Base-by-base conservation (phyloP, 92 coral and sea anemone genomes). In the Plumapathes pennacea region DNA sequence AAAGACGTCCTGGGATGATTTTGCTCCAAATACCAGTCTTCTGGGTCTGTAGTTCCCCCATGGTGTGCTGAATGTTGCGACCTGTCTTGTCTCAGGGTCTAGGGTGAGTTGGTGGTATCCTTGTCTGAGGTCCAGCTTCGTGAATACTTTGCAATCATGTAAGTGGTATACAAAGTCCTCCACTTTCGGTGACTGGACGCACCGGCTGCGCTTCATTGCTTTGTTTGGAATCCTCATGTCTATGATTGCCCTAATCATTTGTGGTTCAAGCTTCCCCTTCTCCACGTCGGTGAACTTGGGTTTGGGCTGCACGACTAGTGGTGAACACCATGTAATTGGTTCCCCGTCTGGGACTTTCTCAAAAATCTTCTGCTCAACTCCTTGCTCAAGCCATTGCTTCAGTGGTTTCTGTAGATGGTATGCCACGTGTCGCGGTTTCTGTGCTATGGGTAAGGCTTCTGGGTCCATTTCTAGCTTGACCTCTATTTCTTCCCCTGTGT, bases 21-120 rank as follows among this genome's bases (percentile, higher is more conserved):
- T 81, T 2, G 72, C 77, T 21, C 72, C 87, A 44, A 80, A 80
- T 8, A 72, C 47, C 27, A 81, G 62, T 59, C 88, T 50, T 25
- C 43, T 25, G 20, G 82, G 77, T 46, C 88, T 34, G 49, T 71
- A 57, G 17, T 80, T 80, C 41, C 21, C 46, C 76, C 18, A 21
- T 43, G 43, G 32, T 42, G 43, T 69, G 60, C 78, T 64, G 62
- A 77, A 77, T 22, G 75, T 84, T 9, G 82, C 85, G 10, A 71
- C 38, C 21, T 30, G 31, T 46, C 82, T 72, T 21, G 82, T 50
- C 23, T 61, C 65, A 0, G 73, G 77, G 25, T 58, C 78, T 0
- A 59, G 46, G 25, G 69, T 54, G 1, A 71, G 55, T 23, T 64
- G 71, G 51, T 60, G 79, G 46, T 72, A 72, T 10, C 82, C 74